Base-by-base conservation (phyloP, 2,888 invertebrate species). In the Cryptocephalus primarius region DNA sequence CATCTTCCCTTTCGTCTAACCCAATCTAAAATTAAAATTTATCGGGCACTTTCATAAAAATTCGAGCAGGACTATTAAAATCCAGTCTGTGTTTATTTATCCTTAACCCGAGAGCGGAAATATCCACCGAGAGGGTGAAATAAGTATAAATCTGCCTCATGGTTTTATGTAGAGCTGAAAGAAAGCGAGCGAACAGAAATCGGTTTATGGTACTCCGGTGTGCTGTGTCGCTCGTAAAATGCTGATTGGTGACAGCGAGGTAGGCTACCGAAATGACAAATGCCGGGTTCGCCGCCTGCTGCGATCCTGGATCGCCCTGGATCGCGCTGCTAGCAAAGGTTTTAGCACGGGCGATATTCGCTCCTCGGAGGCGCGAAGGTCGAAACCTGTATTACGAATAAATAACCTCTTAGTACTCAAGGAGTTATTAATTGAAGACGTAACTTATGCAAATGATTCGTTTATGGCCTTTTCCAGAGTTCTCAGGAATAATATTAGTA, bases 151-250 rank as follows among this genome's bases (percentile, higher is more conserved):
- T 48, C 46, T 43, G 47, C 33, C 39, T 42, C 38, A 45, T 43
- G 47, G 45, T 45, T 44, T 53, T 55, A 56, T 22, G 51, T 50
- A 48, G 54, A 50, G 53, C 48, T 49, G 48, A 54, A 56, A 57
- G 59, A 55, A 60, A 58, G 54, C 56, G 50, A 55, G 52, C 50
- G 54, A 55, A 55, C 49, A 52, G 58, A 57, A 65, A 66, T 65
- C 63, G 66, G 60, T 66, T 66, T 66, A 66, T 60, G 59, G 61
- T 58, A 59, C 65, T 63, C 65, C 53, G 48, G 66, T 59, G 66
- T 61, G 63, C 60, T 58, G 63, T 64, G 63, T 51, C 54, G 60
- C 60, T 64, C 66, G 65, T 66, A 66, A 66, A 66, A 66, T 62
- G 65, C 61, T 66, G 66, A 66, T 66, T 66, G 66, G 64, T 60